phyloP scores from a whole-genome alignment of 2,888 invertebrate genomes.

The Malachius bipustulatus region DNA sequence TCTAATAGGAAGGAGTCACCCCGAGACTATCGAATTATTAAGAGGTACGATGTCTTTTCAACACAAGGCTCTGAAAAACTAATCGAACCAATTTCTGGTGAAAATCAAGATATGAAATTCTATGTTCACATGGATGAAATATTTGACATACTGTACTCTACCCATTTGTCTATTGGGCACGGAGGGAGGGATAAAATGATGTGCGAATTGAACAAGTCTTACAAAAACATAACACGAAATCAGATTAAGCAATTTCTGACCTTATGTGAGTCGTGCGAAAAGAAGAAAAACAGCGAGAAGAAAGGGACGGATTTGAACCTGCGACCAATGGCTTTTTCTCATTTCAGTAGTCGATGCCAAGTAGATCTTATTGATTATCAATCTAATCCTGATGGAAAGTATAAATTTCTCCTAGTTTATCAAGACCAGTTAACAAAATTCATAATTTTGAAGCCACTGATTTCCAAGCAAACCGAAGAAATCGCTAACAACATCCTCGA shows the following conservation, averaged over 20 bases:
- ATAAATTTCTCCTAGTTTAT: slow-evolving; percentile 16
- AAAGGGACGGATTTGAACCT: no score
- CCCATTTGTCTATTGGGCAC: slow-evolving; percentile 24
- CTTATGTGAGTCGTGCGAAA: no score
- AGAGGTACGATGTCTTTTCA: no score
- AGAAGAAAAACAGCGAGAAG: no score
- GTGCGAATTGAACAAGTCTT: slow-evolving; percentile 19
- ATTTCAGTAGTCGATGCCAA: slow-evolving; percentile 26
- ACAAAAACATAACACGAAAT: slow-evolving; percentile 22
- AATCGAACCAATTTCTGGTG: no score
- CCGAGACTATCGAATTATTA: no score
- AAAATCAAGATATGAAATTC: no score
- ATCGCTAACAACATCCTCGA: slow-evolving; percentile 26
- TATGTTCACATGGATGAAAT: slow-evolving; percentile 17
- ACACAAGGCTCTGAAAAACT: no score
- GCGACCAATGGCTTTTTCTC: no score
- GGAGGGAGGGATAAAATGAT: slow-evolving; percentile 24
- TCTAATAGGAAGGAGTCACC: no score
- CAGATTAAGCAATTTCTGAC: slow-evolving; percentile 10
- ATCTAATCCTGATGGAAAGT: slow-evolving; percentile 8
- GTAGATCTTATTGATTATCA: slow-evolving; percentile 30
- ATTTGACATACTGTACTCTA: slow-evolving; percentile 20
- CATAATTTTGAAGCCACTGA: slow-evolving; percentile 23
- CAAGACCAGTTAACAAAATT: slow-evolving; percentile 21
- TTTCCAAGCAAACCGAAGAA: slow-evolving; percentile 24